These are phyloP conservation scores for Oncorhynchus clarkii DNA, from an alignment of 2,113 vertebrate species.

Conservation along the genomic window DNA sequence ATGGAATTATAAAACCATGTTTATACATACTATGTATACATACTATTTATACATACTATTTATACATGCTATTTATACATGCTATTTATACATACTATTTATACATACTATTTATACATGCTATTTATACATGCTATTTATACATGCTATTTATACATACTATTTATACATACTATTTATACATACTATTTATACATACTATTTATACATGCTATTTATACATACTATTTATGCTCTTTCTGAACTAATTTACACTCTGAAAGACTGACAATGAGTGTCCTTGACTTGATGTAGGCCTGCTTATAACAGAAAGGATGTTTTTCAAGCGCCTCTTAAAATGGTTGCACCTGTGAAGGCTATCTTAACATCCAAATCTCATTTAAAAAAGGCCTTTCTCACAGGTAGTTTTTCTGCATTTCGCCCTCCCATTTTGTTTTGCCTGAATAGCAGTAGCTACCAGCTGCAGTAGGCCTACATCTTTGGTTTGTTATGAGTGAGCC, in stretches of 20 bases:
- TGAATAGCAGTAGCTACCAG: background rate
- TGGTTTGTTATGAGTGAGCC: background rate
- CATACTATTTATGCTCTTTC: background rate
- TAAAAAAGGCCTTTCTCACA: background rate
- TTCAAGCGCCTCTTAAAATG: background rate
- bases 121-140: no score
- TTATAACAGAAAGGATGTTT: background rate
- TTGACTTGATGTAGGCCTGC: background rate
- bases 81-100: no score
- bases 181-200: no score
- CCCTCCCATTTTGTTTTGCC: background rate
- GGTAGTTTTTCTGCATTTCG: background rate
- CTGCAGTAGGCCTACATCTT: background rate
- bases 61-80: no score
- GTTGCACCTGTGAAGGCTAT: background rate
- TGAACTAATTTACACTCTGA: background rate
- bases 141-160: no score
- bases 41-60: no score
- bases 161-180: no score
- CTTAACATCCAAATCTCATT: constrained; percentile 1
- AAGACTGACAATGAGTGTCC: background rate
- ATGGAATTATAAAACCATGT: no score
- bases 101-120: no score
- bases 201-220: no score
- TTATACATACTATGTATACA: no score